Conservation (phyloP, 2,888 invertebrate genomes). For the Ennomos erosarius region DNA sequence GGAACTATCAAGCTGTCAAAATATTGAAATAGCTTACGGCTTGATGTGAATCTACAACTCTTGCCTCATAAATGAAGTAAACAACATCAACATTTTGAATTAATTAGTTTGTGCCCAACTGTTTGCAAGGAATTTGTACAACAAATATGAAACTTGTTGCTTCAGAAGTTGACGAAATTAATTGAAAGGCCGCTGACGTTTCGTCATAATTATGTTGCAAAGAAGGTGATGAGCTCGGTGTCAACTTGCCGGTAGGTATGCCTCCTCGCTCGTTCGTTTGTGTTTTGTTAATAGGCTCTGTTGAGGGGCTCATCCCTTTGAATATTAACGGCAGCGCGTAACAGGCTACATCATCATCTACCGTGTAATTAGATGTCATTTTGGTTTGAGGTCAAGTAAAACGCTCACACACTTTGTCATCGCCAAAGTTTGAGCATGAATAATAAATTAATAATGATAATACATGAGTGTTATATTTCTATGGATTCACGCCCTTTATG, state of each 20-base stretch:
- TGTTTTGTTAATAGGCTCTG: background rate
- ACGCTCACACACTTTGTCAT: no score
- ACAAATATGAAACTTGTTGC: slow-evolving; percentile 47
- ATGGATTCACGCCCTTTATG: no score
- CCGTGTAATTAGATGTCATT: no score
- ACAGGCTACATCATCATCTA: no score
- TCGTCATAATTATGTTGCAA: slow-evolving; percentile 29
- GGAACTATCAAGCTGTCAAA: no score
- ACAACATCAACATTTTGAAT: slow-evolving; percentile 28
- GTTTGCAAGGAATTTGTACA: slow-evolving; percentile 41
- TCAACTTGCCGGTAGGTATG: background rate
- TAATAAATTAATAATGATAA: no score
- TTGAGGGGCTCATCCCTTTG: background rate
- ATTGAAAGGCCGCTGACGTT: slow-evolving; percentile 33
- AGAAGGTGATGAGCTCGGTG: slow-evolving; percentile 21
- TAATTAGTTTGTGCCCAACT: slow-evolving; percentile 39
- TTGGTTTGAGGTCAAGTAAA: no score
- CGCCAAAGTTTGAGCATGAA: no score
- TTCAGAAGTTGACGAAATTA: slow-evolving; percentile 41
- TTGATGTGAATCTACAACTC: slow-evolving; percentile 7
- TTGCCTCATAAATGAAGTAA: slow-evolving; percentile 31
- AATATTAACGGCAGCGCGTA: background rate
- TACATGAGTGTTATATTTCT: no score
- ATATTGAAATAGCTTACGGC: slow-evolving; percentile 1
- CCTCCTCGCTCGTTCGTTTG: background rate